Evolutionary conservation across 2,888 invertebrate species (phyloP).

Genomic region (Folsomia manolachei): DNA sequence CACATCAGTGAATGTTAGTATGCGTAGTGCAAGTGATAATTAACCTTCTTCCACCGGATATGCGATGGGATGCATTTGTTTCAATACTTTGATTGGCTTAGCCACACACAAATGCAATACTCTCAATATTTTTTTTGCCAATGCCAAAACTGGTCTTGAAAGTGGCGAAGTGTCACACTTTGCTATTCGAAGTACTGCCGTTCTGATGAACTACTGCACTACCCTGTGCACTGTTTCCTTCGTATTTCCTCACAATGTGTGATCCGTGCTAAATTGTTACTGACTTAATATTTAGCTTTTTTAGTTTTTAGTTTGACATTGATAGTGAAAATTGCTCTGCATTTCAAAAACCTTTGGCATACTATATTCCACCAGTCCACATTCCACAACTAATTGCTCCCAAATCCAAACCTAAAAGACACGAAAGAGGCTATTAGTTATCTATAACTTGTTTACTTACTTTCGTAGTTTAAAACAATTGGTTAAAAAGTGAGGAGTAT

Average conservation of each 20-base stretch:
- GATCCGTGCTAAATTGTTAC: neutral
- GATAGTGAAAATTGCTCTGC: too few relatives aligned
- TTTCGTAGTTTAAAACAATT: too few relatives aligned
- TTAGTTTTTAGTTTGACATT: too few relatives aligned
- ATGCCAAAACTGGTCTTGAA: neutral
- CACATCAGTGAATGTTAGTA: too few relatives aligned
- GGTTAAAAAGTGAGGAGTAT: neutral
- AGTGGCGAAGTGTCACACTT: neutral
- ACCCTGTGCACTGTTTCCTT: neutral
- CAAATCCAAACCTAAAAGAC: too few relatives aligned
- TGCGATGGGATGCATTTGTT: too few relatives aligned
- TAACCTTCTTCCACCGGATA: too few relatives aligned
- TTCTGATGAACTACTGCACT: neutral
- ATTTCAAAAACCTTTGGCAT: too few relatives aligned
- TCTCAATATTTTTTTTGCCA: neutral
- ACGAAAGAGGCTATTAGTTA: too few relatives aligned
- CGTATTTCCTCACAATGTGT: neutral
- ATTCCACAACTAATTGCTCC: neutral
- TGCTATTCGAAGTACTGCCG: neutral
- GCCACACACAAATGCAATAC: neutral
- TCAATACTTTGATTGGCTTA: too few relatives aligned
- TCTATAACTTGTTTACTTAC: too few relatives aligned
- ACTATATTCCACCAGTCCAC: neutral
- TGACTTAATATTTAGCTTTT: neutral
- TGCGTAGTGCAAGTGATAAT: too few relatives aligned